phyloP scores from a whole-genome alignment of 1,140 invertebrate genomes.

The Drosophila willistoni region DNA sequence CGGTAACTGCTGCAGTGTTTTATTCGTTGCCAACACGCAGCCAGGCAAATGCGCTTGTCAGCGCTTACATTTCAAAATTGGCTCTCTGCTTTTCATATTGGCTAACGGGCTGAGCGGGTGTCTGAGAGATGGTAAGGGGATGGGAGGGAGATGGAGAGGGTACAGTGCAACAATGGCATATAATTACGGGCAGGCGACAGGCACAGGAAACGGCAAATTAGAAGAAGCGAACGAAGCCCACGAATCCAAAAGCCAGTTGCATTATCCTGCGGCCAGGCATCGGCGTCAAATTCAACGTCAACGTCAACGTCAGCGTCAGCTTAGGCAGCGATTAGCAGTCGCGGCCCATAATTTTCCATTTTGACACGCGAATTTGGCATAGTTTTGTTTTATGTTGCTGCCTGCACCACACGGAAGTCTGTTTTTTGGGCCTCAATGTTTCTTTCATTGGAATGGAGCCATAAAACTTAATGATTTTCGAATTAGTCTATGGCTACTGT shows the following conservation, averaged over 20 bases:
- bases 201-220: constrained; percentile 74
- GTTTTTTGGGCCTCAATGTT: neutral
- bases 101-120: neutral
- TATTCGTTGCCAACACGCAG: constrained; percentile 73
- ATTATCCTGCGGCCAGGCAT: constrained; percentile 62
- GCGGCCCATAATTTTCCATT: constrained; percentile 54
- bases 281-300: constrained; percentile 18
- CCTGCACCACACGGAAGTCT: constrained; percentile 23
- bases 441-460: constrained; percentile 61
- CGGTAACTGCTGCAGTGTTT: constrained; percentile 65
- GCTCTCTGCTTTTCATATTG: constrained; percentile 46
- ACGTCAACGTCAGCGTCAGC: constrained; percentile 28
- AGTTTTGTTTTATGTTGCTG: neutral
- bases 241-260: constrained; percentile 37
- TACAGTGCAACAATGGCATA: constrained; percentile 6
- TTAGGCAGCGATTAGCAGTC: constrained; percentile 49
- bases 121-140: no score
- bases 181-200: constrained; percentile 63
- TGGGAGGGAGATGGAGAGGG: neutral
- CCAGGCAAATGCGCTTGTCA: constrained; percentile 58
- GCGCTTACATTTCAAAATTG: constrained; percentile 57
- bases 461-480: constrained; percentile 73
- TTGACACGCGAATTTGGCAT: constrained; percentile 53
- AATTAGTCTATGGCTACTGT: constrained; percentile 48
- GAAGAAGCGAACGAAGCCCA: constrained; percentile 33